Evolutionary conservation across 2,888 invertebrate species (phyloP), one percentile per base, ranked within the genome.

Genomic region (Scaptomyza polygonia): DNA sequence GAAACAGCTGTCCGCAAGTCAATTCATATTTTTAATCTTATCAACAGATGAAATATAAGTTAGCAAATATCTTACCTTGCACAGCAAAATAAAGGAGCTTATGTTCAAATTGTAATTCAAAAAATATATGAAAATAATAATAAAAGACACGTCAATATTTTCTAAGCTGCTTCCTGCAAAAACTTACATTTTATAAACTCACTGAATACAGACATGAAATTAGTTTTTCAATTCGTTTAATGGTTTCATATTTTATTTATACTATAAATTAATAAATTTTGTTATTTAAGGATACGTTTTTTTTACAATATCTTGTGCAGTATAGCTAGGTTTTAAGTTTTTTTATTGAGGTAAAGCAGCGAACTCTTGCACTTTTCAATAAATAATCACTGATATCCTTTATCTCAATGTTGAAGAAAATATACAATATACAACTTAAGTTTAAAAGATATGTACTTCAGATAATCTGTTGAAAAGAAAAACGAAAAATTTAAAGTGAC

Each of bases 391-490:
- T 34, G 18, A 18, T 9, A 21, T 32, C 3, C 9, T 32, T 32
- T 21, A 34, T 21, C n/a, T 39, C 5, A 9, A n/a, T 7, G 11
- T 7, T 34, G 14, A 25, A 21, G 21, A 7, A 25, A 21, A 32
- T 9, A 18, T 32, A 18, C n/a, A 21, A 18, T 18, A 18, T 40
- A 40, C 11, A 48, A 30, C 18, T 18, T 30, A 30, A 48, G n/a
- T 4, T 32, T 11, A 32, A 32, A 48, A 48, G 32, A 32, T 48
- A 32, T 48, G 30, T 48, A 48, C 48, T 18, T 48, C n/a, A 45
- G 30, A 48, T 21, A 32, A 48, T 48, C 48, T 32, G 18, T 21
- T 12, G 18, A 9, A 11, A 32, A 32, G 29, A n/a, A 32, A 30
- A n/a, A n/a, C 2, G 2, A 29, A 12, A 14, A 48, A 32, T n/a